Evolutionary conservation across 2,797 vertebrate species (phyloP).

Genomic region (Scyliorhinus canicula): DNA sequence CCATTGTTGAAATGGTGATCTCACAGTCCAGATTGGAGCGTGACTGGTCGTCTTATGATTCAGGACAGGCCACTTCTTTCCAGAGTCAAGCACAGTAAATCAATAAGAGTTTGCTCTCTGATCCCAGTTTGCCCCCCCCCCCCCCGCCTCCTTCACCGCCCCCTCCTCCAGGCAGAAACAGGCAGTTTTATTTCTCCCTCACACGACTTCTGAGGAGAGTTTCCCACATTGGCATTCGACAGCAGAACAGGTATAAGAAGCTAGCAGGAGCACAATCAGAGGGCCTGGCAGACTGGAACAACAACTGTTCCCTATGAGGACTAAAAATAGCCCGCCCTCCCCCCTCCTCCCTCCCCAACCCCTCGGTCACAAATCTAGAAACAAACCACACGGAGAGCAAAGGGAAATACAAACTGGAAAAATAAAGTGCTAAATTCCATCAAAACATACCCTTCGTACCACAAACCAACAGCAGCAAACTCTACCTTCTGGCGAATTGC

Average conservation of each 20-base stretch:
- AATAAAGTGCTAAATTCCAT: background rate
- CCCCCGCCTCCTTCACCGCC: background rate
- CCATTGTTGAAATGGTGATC: background rate
- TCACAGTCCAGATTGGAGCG: background rate
- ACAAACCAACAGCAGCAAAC: background rate
- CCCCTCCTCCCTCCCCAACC: too few relatives aligned
- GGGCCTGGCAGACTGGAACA: background rate
- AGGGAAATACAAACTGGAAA: background rate
- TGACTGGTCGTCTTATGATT: background rate
- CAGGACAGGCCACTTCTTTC: background rate
- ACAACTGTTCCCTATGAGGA: background rate
- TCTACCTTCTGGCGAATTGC: background rate
- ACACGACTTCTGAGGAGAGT: background rate
- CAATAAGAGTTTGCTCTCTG: background rate
- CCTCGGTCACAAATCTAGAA: too few relatives aligned
- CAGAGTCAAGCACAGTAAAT: background rate
- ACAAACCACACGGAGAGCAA: background rate
- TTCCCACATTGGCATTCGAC: too few relatives aligned
- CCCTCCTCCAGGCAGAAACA: background rate
- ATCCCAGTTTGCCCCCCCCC: background rate
- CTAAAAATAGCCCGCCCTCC: slow-evolving; percentile 28
- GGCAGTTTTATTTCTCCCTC: background rate
- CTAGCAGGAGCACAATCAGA: background rate
- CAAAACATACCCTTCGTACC: background rate
- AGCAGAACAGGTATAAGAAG: too few relatives aligned